phyloP scores from a whole-genome alignment of 92 coral and sea anemone species.

The Porites divaricata region DNA sequence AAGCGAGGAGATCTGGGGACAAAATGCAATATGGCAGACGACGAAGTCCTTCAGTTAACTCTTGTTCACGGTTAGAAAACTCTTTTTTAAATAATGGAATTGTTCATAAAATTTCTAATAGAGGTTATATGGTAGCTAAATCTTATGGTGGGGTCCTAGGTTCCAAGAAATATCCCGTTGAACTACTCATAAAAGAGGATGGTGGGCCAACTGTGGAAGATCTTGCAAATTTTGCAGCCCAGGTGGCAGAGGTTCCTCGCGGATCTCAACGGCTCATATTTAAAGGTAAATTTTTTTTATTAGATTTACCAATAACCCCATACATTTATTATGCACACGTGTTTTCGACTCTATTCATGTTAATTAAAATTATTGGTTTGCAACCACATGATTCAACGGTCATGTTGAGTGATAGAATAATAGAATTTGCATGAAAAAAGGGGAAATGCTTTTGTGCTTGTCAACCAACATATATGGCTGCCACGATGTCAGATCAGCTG shows the following conservation, averaged over 20 bases:
- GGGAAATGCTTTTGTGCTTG: too few species aligned
- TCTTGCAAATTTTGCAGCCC: constrained; percentile 67
- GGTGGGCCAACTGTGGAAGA: constrained; percentile 63
- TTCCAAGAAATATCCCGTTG: constrained; percentile 56
- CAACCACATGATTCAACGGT: too few species aligned
- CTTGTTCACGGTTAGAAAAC: constrained; percentile 66
- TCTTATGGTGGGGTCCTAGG: constrained; percentile 17
- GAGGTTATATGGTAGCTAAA: background rate
- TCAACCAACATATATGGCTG: too few species aligned
- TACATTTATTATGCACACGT: too few species aligned
- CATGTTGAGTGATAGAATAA: too few species aligned
- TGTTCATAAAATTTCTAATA: background rate
- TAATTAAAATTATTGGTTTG: too few species aligned
- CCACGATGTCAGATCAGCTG: too few species aligned
- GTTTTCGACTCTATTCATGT: too few species aligned
- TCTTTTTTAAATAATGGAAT: background rate
- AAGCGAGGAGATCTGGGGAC: constrained; percentile 4
- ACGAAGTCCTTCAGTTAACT: constrained; percentile 56
- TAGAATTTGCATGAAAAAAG: too few species aligned
- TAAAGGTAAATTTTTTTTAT: constrained; percentile 67
- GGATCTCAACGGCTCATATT: constrained; percentile 81
- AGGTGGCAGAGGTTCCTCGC: constrained; percentile 79
- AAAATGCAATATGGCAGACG: constrained; percentile 50
- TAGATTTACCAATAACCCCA: too few species aligned
- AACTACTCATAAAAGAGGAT: constrained; percentile 23